Conservation (phyloP, 2,797 vertebrate genomes). For the Alca torda region DNA sequence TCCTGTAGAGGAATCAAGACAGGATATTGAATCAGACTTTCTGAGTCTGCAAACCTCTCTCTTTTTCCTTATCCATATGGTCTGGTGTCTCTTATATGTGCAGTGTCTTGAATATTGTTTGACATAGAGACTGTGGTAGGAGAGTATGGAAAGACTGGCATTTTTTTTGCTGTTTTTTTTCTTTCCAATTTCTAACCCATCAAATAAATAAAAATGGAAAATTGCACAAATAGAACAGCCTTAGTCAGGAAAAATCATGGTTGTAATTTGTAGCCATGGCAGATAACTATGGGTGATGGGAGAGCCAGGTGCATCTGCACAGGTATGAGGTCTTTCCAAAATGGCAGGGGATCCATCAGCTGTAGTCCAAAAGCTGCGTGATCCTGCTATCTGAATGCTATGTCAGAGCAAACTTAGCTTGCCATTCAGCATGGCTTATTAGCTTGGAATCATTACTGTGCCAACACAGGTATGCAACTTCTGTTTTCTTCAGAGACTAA, state of each 20-base stretch:
- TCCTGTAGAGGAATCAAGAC: background rate
- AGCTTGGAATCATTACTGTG: background rate
- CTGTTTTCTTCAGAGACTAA: background rate
- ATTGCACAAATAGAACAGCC: background rate
- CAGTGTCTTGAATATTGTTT: background rate
- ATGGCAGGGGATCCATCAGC: background rate
- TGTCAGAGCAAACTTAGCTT: background rate
- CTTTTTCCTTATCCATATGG: background rate
- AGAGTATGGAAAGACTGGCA: background rate
- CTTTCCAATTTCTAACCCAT: background rate
- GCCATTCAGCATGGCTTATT: background rate
- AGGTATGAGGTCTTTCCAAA: background rate
- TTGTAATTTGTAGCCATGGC: background rate
- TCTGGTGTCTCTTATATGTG: background rate
- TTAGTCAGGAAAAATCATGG: background rate
- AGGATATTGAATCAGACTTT: constrained; percentile 33
- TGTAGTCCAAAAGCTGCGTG: background rate
- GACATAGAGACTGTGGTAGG: background rate
- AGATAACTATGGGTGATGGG: background rate
- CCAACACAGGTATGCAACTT: background rate
- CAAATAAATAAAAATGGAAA: background rate
- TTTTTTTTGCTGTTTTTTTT: background rate
- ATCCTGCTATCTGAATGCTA: background rate
- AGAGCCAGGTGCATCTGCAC: background rate
- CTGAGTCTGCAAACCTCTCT: background rate